A percentile compares a stretch with the other conserved stretches of the same genome.
These are phyloP conservation scores for Ctenosaura bakeri DNA, from an alignment of 2,797 vertebrate genomes.

Conservation along the genomic window DNA sequence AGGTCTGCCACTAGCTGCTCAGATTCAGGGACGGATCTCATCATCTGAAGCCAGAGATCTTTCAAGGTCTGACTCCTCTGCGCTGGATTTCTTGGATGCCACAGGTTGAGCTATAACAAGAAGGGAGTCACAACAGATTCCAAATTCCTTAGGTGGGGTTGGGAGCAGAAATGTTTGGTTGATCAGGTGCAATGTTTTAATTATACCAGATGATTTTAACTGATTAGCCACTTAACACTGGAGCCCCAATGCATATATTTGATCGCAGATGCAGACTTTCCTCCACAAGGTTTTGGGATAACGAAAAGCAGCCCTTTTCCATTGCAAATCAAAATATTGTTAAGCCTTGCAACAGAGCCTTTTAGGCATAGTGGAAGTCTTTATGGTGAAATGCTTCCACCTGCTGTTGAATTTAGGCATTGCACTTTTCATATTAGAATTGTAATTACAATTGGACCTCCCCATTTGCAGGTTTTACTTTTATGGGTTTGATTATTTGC, in stretches of 20 bases:
- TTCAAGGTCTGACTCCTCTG: too few relatives aligned
- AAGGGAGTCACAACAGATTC: not conserved
- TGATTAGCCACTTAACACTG: not conserved
- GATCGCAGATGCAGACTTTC: not conserved
- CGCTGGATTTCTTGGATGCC: too few relatives aligned
- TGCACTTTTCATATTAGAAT: not conserved
- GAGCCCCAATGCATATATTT: not conserved
- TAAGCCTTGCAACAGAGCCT: not conserved
- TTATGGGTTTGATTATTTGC: too few relatives aligned
- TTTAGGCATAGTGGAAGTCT: not conserved
- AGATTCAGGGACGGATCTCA: too few relatives aligned
- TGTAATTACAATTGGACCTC: too few relatives aligned
- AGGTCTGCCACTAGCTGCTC: too few relatives aligned
- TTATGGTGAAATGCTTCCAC: slow-evolving; percentile 20
- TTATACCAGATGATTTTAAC: not conserved
- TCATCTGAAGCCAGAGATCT: too few relatives aligned
- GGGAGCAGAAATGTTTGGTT: not conserved
- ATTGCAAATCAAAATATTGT: too few relatives aligned
- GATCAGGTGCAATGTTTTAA: not conserved
- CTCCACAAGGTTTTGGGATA: not conserved
- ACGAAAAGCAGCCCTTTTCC: not conserved
- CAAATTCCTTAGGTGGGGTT: not conserved
- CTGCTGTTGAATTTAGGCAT: slow-evolving; percentile 14
- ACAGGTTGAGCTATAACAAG: not conserved
- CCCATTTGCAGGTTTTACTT: too few relatives aligned